Conservation (phyloP, 2,888 invertebrate species). For the Biston stratarius region DNA sequence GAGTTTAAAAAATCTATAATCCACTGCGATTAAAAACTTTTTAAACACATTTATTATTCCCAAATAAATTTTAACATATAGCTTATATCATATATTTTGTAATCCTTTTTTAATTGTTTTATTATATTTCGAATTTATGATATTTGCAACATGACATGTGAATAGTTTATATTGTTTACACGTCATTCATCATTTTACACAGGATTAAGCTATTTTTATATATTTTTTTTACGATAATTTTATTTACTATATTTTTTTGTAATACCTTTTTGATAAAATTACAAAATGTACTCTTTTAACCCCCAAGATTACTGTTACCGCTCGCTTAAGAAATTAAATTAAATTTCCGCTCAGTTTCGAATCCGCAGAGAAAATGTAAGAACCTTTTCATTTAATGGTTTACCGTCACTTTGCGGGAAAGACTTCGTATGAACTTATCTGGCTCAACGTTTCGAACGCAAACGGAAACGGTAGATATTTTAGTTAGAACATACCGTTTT, state of each 20-base stretch:
- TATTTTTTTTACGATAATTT: not conserved
- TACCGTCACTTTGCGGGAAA: constrained; percentile 17
- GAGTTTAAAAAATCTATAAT: no score
- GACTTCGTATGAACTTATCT: constrained; percentile 1
- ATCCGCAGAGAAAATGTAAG: constrained; percentile 14
- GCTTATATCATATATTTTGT: no score
- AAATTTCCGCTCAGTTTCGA: constrained; percentile 12
- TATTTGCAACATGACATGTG: no score
- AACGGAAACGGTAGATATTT: not conserved
- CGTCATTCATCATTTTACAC: no score
- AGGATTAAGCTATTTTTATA: no score
- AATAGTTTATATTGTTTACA: not conserved
- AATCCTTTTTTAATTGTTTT: no score
- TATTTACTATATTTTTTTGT: not conserved
- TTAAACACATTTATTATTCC: no score
- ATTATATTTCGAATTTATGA: no score
- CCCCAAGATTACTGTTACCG: not conserved
- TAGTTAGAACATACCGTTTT: not conserved
- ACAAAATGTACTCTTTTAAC: not conserved
- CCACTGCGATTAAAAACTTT: no score
- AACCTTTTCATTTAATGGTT: constrained; percentile 14
- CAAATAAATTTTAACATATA: no score
- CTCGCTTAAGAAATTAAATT: constrained; percentile 3
- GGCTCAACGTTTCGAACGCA: not conserved
- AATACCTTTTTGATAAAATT: not conserved